phyloP scores from a whole-genome alignment of 2,113 vertebrate species.

The Silurus asotus region DNA sequence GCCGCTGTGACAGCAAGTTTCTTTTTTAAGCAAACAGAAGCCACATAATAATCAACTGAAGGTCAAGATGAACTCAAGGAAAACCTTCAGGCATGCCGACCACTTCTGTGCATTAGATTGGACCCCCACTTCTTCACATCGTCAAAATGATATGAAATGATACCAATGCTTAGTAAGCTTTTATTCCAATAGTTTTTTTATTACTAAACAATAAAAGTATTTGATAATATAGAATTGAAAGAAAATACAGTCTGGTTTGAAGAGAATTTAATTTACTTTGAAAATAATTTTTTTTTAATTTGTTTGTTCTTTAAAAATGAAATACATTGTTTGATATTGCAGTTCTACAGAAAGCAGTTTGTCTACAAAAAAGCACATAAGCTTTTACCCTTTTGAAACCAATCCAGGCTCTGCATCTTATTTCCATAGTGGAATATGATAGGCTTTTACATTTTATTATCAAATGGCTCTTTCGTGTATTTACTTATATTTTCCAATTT shows the following conservation, averaged over 20 bases:
- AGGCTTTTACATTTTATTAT: background rate
- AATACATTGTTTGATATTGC: background rate
- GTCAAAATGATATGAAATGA: background rate
- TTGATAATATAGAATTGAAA: background rate
- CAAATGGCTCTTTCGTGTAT: background rate
- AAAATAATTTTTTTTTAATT: background rate
- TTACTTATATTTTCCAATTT: background rate
- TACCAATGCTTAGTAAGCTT: background rate
- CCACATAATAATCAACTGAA: background rate
- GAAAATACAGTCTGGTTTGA: background rate
- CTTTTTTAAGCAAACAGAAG: background rate
- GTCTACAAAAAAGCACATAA: background rate
- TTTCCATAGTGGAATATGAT: background rate
- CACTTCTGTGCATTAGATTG: background rate
- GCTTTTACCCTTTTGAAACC: background rate
- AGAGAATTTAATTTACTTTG: background rate
- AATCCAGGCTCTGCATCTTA: background rate
- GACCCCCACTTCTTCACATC: background rate
- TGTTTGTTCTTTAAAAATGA: background rate
- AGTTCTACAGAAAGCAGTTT: background rate
- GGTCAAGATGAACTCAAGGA: background rate
- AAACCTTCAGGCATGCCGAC: background rate
- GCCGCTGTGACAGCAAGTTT: background rate
- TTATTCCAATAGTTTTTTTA: background rate
- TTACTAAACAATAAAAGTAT: background rate